Evolutionary conservation across 2,888 invertebrate genomes (phyloP), one percentile per base, ranked within the genome.

Genomic region (Amaurobius ferox): DNA sequence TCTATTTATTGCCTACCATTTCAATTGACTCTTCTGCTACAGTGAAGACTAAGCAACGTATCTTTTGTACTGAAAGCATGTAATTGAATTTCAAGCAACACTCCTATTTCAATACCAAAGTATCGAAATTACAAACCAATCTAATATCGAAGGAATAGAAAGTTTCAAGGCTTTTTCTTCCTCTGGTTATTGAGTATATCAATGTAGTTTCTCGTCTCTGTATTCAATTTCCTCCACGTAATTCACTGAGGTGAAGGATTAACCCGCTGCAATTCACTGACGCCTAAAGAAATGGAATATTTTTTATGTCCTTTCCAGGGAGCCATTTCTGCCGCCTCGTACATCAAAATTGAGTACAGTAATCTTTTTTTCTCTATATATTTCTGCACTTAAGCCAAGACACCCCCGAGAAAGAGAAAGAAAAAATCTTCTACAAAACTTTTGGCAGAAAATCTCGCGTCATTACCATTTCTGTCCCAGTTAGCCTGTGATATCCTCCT

Each of bases 401-500:
- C 28, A 74, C 62, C 66, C 23, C 19, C n/a, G 23, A 35, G 66
- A 35, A 39, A n/a, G 23, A 68, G 68, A 55, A 32, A 28, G 0
- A 19, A 28, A 68, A 29, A 72, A 79, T 30, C 32, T 32, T n/a
- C 66, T 30, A 2, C 48, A 70, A 62, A 71, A 71, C 62, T 71
- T 71, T 78, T 55, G 30, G 30, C 30, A 48, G 44, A 48, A 72
- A 64, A 68, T 76, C 76, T 76, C 76, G 76, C 81, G 29, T 74
- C 81, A 83, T 83, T 83, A 83, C 81, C 81, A 83, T 83, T 83
- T 83, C 81, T 83, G 81, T 76, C 48, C 71, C 81, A 83, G 76
- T 83, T 83, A 83, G 66, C 76, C 76, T 71, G 1, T 1, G 55
- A 55, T 55, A 23, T 55, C 55, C 23, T 55, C 55, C 55, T 19